A percentile compares a stretch with the other conserved stretches of the same genome.
Conservation (phyloP, 2,888 invertebrate species). For the Drosophila falleni region DNA sequence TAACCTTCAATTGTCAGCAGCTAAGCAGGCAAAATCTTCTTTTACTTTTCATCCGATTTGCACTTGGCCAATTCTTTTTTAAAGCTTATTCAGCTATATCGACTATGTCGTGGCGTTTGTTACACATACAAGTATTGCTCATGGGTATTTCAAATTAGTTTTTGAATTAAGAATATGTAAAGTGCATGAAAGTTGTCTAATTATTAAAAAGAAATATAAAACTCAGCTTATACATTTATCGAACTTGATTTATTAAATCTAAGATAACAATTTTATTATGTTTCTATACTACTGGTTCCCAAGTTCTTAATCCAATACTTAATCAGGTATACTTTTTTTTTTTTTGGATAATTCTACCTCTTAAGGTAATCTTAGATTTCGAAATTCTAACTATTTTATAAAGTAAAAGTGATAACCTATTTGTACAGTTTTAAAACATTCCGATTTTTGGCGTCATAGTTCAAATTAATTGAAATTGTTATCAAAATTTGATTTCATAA, state of each 20-base stretch:
- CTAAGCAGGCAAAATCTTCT: slow-evolving; percentile 31
- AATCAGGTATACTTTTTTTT: too few species aligned
- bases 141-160: neutral
- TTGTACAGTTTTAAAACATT: too few species aligned
- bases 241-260: neutral
- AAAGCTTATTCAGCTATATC: neutral
- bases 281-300: too few species aligned
- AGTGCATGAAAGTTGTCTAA: neutral
- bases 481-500: too few species aligned
- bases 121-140: neutral
- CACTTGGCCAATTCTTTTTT: slow-evolving; percentile 7
- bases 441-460: too few species aligned
- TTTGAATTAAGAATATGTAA: neutral
- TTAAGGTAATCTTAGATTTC: neutral
- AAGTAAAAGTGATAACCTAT: neutral
- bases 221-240: neutral
- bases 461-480: too few species aligned
- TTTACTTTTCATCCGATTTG: slow-evolving; percentile 30
- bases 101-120: neutral
- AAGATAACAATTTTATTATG: neutral
- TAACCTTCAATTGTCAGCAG: slow-evolving; percentile 29
- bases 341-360: too few species aligned
- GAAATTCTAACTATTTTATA: neutral
- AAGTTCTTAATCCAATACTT: too few species aligned
- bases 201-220: neutral